Evolutionary conservation across 2,797 vertebrate species (phyloP).

Genomic region (Peromyscus eremicus): DNA sequence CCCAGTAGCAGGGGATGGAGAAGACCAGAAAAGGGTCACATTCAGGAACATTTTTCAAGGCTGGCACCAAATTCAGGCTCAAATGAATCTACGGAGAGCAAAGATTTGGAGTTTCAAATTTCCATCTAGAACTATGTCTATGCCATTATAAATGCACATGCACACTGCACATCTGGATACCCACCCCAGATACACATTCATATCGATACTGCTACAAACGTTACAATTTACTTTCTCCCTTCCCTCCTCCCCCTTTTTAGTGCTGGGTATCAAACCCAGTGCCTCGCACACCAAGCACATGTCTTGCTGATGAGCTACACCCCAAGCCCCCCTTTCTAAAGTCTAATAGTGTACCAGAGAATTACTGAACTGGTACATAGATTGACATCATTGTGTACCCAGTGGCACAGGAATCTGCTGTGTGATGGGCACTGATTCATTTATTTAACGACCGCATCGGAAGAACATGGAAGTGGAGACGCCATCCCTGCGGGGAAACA

Average conservation of each 20-base stretch:
- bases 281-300: background rate
- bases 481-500: background rate
- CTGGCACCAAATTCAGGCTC: background rate
- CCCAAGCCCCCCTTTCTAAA: background rate
- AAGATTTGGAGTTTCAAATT: slow-evolving; percentile 35
- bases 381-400: background rate
- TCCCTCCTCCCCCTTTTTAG: too few species aligned
- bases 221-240: background rate
- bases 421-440: background rate
- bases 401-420: background rate
- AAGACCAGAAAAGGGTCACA: background rate
- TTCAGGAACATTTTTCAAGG: slow-evolving; percentile 6
- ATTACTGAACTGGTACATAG: background rate
- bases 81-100: background rate
- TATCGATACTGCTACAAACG: background rate
- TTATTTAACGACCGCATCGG: background rate
- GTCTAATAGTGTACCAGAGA: background rate
- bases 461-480: background rate
- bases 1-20: background rate
- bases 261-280: background rate
- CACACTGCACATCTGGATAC: background rate
- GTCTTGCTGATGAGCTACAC: background rate
- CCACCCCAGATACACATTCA: background rate
- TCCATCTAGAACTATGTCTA: slow-evolving; percentile 19
- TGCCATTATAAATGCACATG: background rate